A percentile compares a stretch with the other conserved stretches of the same genome.
phyloP scores from a whole-genome alignment of 2,888 invertebrate species.

The Heterodera filipjevi region DNA sequence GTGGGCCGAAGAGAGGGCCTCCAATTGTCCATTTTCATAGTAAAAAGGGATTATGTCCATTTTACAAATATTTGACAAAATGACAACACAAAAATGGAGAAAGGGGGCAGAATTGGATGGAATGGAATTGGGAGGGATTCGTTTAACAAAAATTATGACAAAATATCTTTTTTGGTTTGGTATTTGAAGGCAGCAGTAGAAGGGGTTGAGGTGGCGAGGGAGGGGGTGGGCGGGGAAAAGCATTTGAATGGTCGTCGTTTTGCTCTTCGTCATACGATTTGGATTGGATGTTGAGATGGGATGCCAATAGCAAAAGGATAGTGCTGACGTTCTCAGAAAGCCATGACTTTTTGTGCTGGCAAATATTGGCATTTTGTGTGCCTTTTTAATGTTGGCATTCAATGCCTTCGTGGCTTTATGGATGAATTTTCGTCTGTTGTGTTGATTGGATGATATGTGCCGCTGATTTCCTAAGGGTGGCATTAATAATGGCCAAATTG shows the following conservation, averaged over 20 bases:
- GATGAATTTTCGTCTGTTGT: too few relatives aligned
- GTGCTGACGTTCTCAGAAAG: too few relatives aligned
- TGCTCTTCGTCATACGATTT: not conserved
- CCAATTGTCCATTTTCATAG: conserved; percentile 6
- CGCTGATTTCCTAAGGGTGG: too few relatives aligned
- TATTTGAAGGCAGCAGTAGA: not conserved
- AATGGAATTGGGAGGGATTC: not conserved
- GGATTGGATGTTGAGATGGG: not conserved
- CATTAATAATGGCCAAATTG: too few relatives aligned
- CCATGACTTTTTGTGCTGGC: too few relatives aligned
- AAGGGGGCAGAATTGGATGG: not conserved
- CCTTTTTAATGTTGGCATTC: too few relatives aligned
- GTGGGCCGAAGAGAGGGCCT: not conserved
- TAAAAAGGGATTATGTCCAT: conserved; percentile 16
- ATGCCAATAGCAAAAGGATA: not conserved
- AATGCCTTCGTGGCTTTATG: too few relatives aligned
- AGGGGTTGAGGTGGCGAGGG: too few relatives aligned
- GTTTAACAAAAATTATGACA: not conserved
- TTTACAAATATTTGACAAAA: not conserved
- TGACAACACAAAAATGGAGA: not conserved
- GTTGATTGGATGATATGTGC: too few relatives aligned
- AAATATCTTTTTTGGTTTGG: not conserved
- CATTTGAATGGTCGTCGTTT: too few relatives aligned
- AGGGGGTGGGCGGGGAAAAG: too few relatives aligned
- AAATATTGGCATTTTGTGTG: too few relatives aligned